These are phyloP conservation scores for Glaucidium brasilianum DNA, from an alignment of 2,113 vertebrate species.

Conservation along the genomic window DNA sequence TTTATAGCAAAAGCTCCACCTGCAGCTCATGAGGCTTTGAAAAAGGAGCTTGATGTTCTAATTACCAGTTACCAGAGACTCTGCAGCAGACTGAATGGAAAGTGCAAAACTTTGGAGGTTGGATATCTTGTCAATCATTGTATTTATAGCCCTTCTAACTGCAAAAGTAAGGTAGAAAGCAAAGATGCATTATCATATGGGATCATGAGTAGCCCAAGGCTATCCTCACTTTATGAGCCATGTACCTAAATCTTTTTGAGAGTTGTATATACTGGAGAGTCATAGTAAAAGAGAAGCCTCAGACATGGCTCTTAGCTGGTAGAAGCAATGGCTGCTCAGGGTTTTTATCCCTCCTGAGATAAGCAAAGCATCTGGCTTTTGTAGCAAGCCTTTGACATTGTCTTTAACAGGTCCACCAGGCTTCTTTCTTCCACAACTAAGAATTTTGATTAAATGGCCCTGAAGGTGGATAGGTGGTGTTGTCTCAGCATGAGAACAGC, in stretches of 20 bases:
- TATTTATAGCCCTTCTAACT: not conserved
- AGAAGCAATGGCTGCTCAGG: not conserved
- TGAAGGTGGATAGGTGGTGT: not conserved
- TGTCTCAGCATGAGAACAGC: not conserved
- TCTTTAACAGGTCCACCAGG: not conserved
- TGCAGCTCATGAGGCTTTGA: constrained; percentile 91
- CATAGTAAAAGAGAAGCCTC: not conserved
- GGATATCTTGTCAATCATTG: constrained; percentile 21
- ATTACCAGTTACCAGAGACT: constrained; percentile 91
- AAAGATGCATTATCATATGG: not conserved
- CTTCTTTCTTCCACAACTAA: not conserved
- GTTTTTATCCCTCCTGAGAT: not conserved
- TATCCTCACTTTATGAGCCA: not conserved
- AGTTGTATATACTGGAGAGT: not conserved
- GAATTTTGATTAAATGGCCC: not conserved
- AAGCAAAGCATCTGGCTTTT: not conserved
- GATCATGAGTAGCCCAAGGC: not conserved
- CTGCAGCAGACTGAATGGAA: constrained; percentile 94
- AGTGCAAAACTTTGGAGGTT: constrained; percentile 96
- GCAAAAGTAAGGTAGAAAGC: not conserved
- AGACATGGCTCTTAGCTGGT: not conserved
- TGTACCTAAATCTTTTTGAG: not conserved
- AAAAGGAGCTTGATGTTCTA: constrained; percentile 87
- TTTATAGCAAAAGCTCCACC: constrained; percentile 92
- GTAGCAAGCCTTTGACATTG: not conserved